These are phyloP conservation scores for Marronus borbonicus DNA, from an alignment of 2,888 invertebrate species.

Conservation along the genomic window DNA sequence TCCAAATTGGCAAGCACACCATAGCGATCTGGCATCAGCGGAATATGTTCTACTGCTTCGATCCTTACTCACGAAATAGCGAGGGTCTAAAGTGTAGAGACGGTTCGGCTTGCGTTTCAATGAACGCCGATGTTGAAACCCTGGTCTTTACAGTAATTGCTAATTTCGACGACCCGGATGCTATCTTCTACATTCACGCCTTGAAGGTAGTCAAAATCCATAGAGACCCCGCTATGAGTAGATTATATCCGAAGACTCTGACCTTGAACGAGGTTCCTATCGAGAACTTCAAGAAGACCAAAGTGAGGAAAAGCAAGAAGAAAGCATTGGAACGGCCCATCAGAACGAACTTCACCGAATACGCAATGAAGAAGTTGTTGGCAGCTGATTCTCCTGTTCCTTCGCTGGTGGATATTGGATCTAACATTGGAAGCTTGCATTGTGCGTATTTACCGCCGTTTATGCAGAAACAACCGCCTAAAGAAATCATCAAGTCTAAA, in stretches of 20 bases:
- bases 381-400: constrained; percentile 62
- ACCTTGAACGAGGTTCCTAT: constrained; percentile 64
- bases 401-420: constrained; percentile 64
- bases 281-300: constrained; percentile 64
- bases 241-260: constrained; percentile 63
- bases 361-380: constrained; percentile 62
- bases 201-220: constrained; percentile 75
- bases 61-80: constrained; percentile 77
- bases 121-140: constrained; percentile 76
- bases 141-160: constrained; percentile 72
- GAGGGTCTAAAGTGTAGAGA: constrained; percentile 72
- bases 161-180: constrained; percentile 72
- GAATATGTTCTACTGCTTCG: constrained; percentile 77
- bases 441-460: constrained; percentile 62
- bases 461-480: constrained; percentile 58
- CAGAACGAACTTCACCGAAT: constrained; percentile 59
- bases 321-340: constrained; percentile 64
- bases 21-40: constrained; percentile 77
- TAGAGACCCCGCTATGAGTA: constrained; percentile 64
- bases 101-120: constrained; percentile 76
- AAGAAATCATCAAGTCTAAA: constrained; percentile 56
- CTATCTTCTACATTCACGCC: constrained; percentile 75
- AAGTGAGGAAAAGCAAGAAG: constrained; percentile 63
- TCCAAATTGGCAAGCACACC: constrained; percentile 75
- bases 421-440: constrained; percentile 64